Evolutionary conservation across 2,888 invertebrate genomes (phyloP).

Genomic region (Himalopsyche kuldschensis): DNA sequence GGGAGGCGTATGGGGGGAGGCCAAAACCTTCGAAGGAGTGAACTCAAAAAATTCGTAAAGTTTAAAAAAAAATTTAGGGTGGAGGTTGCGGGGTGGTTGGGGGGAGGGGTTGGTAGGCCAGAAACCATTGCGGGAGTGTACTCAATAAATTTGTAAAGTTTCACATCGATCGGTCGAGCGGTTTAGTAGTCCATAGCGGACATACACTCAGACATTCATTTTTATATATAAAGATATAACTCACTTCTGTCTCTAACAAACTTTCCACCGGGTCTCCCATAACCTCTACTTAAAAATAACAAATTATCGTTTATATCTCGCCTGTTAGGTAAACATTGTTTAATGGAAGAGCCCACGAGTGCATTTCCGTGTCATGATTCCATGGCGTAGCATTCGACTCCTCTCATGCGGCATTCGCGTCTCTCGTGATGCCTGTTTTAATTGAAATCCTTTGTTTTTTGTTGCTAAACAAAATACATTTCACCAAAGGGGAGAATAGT

Average conservation of each 20-base stretch:
- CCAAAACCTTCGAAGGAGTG: too few relatives aligned
- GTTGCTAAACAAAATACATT: not conserved
- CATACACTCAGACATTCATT: too few relatives aligned
- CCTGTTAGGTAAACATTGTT: constrained; percentile 11
- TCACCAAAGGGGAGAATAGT: not conserved
- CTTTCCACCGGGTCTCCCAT: not conserved
- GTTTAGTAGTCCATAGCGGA: too few relatives aligned
- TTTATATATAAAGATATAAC: too few relatives aligned
- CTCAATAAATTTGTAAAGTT: too few relatives aligned
- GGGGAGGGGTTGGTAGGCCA: too few relatives aligned
- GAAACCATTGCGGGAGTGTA: too few relatives aligned
- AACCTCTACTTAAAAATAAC: constrained; percentile 6
- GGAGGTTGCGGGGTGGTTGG: too few relatives aligned
- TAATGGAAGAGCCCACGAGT: constrained; percentile 13
- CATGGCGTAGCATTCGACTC: not conserved
- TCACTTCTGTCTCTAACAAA: not conserved
- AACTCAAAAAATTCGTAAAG: too few relatives aligned
- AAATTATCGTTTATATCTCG: constrained; percentile 26
- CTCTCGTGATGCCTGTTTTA: constrained; percentile 7
- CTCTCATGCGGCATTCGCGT: not conserved
- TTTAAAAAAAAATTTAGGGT: too few relatives aligned
- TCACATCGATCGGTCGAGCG: too few relatives aligned
- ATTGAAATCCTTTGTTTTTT: constrained; percentile 22
- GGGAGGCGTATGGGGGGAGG: too few relatives aligned
- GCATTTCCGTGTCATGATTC: constrained; percentile 32